phyloP scores from a whole-genome alignment of 1,140 invertebrate species.

The Papilio machaon region DNA sequence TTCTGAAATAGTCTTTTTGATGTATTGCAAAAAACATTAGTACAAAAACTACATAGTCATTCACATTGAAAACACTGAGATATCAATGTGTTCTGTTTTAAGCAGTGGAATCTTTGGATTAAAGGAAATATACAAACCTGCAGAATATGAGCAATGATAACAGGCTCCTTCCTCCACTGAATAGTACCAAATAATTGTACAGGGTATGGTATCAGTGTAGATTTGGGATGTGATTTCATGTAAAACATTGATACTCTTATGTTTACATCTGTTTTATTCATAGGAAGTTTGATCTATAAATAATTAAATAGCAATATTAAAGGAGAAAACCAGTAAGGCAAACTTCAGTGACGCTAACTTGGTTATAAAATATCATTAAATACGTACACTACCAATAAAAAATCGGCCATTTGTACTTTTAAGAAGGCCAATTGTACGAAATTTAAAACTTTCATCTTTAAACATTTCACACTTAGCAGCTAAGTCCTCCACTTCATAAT shows the following conservation, averaged over 20 bases:
- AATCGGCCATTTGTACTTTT: slow-evolving; percentile 61
- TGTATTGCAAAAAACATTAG: too few relatives aligned
- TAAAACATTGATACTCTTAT: slow-evolving; percentile 61
- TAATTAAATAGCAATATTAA: slow-evolving; percentile 9
- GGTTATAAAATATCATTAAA: not conserved
- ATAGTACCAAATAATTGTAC: slow-evolving; percentile 69
- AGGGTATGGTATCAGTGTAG: slow-evolving; percentile 57
- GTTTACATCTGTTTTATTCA: slow-evolving; percentile 31
- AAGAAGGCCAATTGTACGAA: slow-evolving; percentile 65
- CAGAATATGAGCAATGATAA: slow-evolving; percentile 63
- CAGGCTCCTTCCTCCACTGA: slow-evolving; percentile 62
- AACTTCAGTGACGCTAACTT: too few relatives aligned
- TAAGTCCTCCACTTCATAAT: slow-evolving; percentile 49
- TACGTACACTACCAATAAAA: slow-evolving; percentile 63
- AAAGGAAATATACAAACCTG: slow-evolving; percentile 51
- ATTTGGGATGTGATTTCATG: slow-evolving; percentile 48
- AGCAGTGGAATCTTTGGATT: too few relatives aligned
- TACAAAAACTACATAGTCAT: too few relatives aligned
- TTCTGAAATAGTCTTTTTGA: not conserved
- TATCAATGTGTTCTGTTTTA: too few relatives aligned
- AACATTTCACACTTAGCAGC: slow-evolving; percentile 45
- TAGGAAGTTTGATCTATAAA: slow-evolving; percentile 46
- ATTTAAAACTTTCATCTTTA: slow-evolving; percentile 51
- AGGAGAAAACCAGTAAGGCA: slow-evolving; percentile 4
- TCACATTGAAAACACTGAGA: too few relatives aligned